Evolutionary conservation across 2,888 invertebrate genomes (phyloP).

Genomic region (Ferdinandea cuprea): DNA sequence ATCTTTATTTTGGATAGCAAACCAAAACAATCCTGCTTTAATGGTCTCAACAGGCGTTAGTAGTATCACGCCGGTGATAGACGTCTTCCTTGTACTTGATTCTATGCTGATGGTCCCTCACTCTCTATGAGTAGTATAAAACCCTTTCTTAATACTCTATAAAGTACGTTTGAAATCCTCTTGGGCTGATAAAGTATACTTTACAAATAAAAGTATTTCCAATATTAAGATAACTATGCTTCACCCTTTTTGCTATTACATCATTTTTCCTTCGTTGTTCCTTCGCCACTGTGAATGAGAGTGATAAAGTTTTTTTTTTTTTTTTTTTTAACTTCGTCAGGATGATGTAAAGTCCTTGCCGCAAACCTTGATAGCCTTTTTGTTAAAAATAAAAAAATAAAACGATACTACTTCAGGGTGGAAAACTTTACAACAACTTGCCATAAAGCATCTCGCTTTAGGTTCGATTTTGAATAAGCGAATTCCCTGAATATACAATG

Average conservation of each 20-base stretch:
- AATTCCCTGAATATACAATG: conserved; percentile 23
- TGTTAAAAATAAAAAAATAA: too few relatives aligned
- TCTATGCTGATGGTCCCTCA: too few relatives aligned
- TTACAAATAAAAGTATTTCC: not conserved
- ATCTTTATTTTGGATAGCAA: too few relatives aligned
- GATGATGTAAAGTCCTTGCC: not conserved
- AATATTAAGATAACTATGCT: not conserved
- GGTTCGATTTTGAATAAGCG: conserved; percentile 14
- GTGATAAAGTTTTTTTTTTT: conserved; percentile 23
- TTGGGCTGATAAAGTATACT: not conserved
- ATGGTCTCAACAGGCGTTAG: too few relatives aligned
- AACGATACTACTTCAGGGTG: not conserved
- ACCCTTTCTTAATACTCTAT: too few relatives aligned
- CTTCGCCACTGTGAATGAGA: conserved; percentile 14
- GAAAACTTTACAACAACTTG: conserved; percentile 9
- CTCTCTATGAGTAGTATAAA: too few relatives aligned
- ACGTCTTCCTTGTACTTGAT: too few relatives aligned
- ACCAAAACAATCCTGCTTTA: too few relatives aligned
- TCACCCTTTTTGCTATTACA: conserved; percentile 25
- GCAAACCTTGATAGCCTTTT: conserved; percentile 26
- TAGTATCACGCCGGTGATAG: too few relatives aligned
- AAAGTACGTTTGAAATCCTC: too few relatives aligned
- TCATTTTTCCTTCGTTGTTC: conserved; percentile 10
- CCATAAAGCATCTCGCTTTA: not conserved
- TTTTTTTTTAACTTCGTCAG: conserved; percentile 13